These are phyloP conservation scores for Cheilosia grossa DNA, from an alignment of 2,888 invertebrate species.

Conservation along the genomic window DNA sequence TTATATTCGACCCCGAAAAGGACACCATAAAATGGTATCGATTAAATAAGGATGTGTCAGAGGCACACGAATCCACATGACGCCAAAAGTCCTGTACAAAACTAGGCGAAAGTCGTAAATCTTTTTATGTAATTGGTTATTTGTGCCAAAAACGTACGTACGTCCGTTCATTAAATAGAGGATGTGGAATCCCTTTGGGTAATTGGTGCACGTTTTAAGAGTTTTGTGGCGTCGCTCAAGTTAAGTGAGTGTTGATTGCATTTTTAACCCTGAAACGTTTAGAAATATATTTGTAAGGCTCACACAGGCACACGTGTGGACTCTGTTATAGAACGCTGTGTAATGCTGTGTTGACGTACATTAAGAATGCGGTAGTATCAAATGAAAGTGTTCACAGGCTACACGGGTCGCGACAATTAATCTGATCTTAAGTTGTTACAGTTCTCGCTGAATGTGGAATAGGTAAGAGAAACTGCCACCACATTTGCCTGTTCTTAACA, in stretches of 20 bases:
- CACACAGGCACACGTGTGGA: not conserved
- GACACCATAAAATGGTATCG: not conserved
- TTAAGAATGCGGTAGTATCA: not conserved
- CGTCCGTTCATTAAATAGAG: not conserved
- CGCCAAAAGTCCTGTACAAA: constrained; percentile 5
- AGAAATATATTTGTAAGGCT: not conserved
- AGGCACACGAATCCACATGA: constrained; percentile 1
- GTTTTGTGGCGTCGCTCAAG: constrained; percentile 3
- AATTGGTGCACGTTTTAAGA: not conserved
- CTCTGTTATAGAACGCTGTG: too few species aligned
- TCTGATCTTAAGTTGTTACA: too few species aligned
- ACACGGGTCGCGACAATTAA: too few species aligned
- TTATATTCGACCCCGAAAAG: not conserved
- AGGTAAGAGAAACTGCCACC: too few species aligned
- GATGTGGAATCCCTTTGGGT: not conserved
- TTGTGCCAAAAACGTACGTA: not conserved
- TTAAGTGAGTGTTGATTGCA: not conserved
- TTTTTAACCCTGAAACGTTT: not conserved
- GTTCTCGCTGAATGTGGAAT: too few species aligned
- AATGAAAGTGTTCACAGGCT: too few species aligned
- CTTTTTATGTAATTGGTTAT: not conserved
- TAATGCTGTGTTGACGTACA: too few species aligned
- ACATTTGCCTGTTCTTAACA: too few species aligned
- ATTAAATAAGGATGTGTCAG: not conserved
- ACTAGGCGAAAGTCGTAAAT: constrained; percentile 20